Evolutionary conservation across 2,113 vertebrate species (phyloP).

Genomic region (Gyps fulvus): DNA sequence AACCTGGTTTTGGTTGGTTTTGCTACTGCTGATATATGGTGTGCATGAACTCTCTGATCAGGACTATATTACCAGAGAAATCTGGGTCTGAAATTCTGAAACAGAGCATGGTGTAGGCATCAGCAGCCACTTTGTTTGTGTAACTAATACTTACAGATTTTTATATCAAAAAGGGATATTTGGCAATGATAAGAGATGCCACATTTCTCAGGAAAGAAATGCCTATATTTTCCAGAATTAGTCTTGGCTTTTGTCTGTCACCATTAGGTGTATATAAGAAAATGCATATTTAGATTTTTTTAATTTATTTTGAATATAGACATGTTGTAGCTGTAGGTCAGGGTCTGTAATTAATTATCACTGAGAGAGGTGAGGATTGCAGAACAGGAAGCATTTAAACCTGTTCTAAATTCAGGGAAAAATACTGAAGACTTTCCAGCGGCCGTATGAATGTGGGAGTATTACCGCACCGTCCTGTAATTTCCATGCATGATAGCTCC

Average conservation of each 20-base stretch:
- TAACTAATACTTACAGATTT: neutral
- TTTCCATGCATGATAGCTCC: neutral
- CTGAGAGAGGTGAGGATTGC: neutral
- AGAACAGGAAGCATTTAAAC: neutral
- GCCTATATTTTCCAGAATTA: neutral
- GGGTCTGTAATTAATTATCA: neutral
- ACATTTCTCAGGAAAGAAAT: neutral
- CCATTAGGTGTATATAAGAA: neutral
- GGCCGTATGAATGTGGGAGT: neutral
- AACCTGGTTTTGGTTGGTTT: neutral
- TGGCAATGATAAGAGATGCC: neutral
- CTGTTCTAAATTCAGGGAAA: neutral
- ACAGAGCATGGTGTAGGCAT: neutral
- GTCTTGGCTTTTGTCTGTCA: neutral
- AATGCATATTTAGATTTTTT: neutral
- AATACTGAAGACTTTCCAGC: neutral
- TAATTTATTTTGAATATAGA: neutral
- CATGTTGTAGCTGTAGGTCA: neutral
- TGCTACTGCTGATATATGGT: neutral
- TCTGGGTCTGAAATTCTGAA: neutral
- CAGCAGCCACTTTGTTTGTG: neutral
- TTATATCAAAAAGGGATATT: neutral
- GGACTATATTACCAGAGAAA: neutral
- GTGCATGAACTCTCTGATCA: neutral
- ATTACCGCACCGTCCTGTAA: neutral